These are phyloP conservation scores for Zoanthus gigantus DNA, from an alignment of 92 coral and sea anemone species.

Conservation along the genomic window DNA sequence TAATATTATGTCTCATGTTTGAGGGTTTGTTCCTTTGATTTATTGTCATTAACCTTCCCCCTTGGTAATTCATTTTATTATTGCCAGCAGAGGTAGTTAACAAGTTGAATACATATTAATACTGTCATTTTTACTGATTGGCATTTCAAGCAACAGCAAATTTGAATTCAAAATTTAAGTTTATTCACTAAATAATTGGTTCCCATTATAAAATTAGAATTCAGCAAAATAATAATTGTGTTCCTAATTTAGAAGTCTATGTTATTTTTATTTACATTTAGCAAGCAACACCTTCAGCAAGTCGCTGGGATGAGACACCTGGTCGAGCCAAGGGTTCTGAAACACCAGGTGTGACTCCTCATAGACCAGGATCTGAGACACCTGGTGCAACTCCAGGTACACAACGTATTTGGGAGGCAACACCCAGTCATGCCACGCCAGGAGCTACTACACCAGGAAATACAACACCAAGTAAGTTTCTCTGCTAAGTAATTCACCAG, in stretches of 20 bases:
- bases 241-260: not conserved
- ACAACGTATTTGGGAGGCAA: slow-evolving; percentile 94
- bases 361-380: slow-evolving; percentile 94
- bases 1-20: too few species aligned
- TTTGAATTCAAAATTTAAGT: too few species aligned
- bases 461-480: slow-evolving; percentile 72
- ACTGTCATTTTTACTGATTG: too few species aligned
- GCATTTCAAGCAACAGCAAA: too few species aligned
- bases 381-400: slow-evolving; percentile 99
- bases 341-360: slow-evolving; percentile 96
- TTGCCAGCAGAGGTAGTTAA: too few species aligned
- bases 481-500: not conserved
- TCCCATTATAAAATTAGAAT: too few species aligned
- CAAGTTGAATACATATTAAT: too few species aligned
- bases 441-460: slow-evolving; percentile 91
- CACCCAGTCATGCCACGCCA: slow-evolving; percentile 98
- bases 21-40: too few species aligned
- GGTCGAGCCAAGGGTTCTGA: slow-evolving; percentile 99
- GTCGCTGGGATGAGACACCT: slow-evolving; percentile 99
- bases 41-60: too few species aligned
- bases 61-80: too few species aligned
- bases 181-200: too few species aligned
- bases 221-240: not conserved
- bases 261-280: slow-evolving; percentile 33
- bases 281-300: slow-evolving; percentile 94